phyloP scores from a whole-genome alignment of 53 echinoderm and acorn worm species.

The Paracentrotus lividus region DNA sequence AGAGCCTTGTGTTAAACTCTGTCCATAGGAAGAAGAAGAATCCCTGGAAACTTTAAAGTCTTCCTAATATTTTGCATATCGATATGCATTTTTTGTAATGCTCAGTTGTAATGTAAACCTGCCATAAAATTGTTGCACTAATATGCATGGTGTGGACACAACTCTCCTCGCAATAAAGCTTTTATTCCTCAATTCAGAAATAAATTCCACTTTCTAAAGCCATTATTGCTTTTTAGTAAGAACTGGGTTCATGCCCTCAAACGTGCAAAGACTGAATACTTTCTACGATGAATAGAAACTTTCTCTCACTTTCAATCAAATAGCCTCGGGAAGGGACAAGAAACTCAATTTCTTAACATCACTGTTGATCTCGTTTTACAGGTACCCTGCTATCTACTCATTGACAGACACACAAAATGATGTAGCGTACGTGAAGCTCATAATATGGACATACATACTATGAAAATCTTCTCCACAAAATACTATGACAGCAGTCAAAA shows the following conservation, averaged over 20 bases:
- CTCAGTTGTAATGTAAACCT: not conserved
- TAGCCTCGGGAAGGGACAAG: slow-evolving; percentile 31
- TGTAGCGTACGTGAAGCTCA: not conserved
- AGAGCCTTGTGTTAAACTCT: too few species aligned
- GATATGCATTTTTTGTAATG: not conserved
- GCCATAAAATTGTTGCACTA: not conserved
- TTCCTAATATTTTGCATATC: not conserved
- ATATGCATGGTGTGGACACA: not conserved
- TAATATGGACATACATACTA: too few species aligned
- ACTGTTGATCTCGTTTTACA: slow-evolving; percentile 40
- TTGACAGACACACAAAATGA: not conserved
- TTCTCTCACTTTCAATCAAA: slow-evolving; percentile 52
- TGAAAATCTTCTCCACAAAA: too few species aligned
- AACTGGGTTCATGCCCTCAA: slow-evolving; percentile 39
- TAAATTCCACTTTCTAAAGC: slow-evolving; percentile 29
- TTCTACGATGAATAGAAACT: slow-evolving; percentile 8
- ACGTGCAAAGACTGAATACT: slow-evolving; percentile 2
- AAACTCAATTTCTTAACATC: slow-evolving; percentile 53
- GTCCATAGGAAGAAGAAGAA: too few species aligned
- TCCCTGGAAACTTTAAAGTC: not conserved
- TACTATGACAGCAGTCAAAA: too few species aligned
- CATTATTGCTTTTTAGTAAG: not conserved
- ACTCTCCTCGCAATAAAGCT: not conserved
- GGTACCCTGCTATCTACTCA: slow-evolving; percentile 10
- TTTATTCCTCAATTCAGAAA: slow-evolving; percentile 19